phyloP scores from a whole-genome alignment of 2,113 vertebrate species.

The Opisthocomus hoazin region DNA sequence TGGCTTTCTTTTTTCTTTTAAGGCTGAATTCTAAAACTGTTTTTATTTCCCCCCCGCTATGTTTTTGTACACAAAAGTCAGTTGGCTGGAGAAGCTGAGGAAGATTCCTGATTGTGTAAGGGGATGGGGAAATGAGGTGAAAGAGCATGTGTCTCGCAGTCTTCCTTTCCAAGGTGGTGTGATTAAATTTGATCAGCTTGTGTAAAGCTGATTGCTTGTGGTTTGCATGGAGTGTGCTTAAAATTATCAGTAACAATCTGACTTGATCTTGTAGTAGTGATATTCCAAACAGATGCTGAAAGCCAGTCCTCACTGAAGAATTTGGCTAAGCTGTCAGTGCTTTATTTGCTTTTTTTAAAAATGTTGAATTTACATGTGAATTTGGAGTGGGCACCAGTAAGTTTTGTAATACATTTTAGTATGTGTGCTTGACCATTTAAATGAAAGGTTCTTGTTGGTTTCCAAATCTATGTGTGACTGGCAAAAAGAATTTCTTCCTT shows the following conservation, averaged over 20 bases:
- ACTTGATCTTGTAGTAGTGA: not conserved
- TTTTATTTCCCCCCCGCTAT: not conserved
- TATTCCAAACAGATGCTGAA: conserved; percentile 33
- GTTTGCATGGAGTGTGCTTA: conserved; percentile 59
- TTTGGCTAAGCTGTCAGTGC: conserved; percentile 1
- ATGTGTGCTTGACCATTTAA: not conserved
- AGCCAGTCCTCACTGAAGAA: not conserved
- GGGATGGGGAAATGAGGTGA: conserved; percentile 78
- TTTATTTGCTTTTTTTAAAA: conserved; percentile 3
- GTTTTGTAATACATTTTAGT: not conserved
- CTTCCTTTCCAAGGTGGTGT: conserved; percentile 77
- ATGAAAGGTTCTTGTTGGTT: not conserved
- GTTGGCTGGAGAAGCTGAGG: conserved; percentile 82
- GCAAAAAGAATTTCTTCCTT: not conserved
- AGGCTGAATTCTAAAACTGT: conserved; percentile 36
- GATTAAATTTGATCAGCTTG: conserved; percentile 58
- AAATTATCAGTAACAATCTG: not conserved
- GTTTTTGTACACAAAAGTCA: conserved; percentile 72
- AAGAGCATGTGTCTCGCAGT: conserved; percentile 71
- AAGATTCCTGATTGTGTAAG: conserved; percentile 79
- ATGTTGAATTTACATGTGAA: not conserved
- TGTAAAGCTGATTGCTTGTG: conserved; percentile 60
- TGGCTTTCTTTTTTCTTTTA: not conserved
- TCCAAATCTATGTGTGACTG: not conserved
- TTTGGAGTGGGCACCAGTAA: not conserved